phyloP scores from a whole-genome alignment of 1,140 invertebrate genomes.

The Spodoptera litura region DNA sequence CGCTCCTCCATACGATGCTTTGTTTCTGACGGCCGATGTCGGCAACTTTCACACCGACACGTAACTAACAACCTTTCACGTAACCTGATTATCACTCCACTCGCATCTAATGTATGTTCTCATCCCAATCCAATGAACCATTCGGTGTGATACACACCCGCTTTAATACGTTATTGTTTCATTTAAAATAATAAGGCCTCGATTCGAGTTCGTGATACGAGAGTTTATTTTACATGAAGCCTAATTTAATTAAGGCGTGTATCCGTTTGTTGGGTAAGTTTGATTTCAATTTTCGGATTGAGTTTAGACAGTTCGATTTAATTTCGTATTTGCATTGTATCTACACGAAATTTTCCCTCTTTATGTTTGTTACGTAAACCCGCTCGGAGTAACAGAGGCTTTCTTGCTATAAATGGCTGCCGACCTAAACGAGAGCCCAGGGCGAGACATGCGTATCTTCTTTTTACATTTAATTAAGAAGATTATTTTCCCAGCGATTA shows the following conservation, averaged over 20 bases:
- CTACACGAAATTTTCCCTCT: not conserved
- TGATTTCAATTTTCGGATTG: slow-evolving; percentile 27
- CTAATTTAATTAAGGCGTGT: slow-evolving; percentile 20
- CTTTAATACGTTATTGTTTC: slow-evolving; percentile 35
- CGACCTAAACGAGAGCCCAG: slow-evolving; percentile 33
- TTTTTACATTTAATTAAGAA: slow-evolving; percentile 52
- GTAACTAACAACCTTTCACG: slow-evolving; percentile 41
- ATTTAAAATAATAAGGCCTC: slow-evolving; percentile 26
- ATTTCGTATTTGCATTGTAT: slow-evolving; percentile 17
- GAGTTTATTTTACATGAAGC: slow-evolving; percentile 19
- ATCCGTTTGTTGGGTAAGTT: slow-evolving; percentile 13
- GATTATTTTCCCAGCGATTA: slow-evolving; percentile 40
- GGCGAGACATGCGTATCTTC: slow-evolving; percentile 48
- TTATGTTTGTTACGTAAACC: slow-evolving; percentile 13
- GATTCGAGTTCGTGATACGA: slow-evolving; percentile 18
- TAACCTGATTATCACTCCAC: slow-evolving; percentile 23
- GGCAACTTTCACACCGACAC: slow-evolving; percentile 53
- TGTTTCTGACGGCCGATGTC: slow-evolving; percentile 60
- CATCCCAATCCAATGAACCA: slow-evolving; percentile 7
- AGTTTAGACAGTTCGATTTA: slow-evolving; percentile 32
- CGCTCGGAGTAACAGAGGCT: not conserved
- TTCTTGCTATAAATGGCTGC: slow-evolving; percentile 31
- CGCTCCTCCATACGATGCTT: slow-evolving; percentile 56
- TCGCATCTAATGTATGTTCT: slow-evolving; percentile 25
- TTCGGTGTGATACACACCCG: slow-evolving; percentile 18